Evolutionary conservation across 2,797 vertebrate species (phyloP), one percentile per base, ranked within the genome.

Genomic region (Epinephelus awoara): DNA sequence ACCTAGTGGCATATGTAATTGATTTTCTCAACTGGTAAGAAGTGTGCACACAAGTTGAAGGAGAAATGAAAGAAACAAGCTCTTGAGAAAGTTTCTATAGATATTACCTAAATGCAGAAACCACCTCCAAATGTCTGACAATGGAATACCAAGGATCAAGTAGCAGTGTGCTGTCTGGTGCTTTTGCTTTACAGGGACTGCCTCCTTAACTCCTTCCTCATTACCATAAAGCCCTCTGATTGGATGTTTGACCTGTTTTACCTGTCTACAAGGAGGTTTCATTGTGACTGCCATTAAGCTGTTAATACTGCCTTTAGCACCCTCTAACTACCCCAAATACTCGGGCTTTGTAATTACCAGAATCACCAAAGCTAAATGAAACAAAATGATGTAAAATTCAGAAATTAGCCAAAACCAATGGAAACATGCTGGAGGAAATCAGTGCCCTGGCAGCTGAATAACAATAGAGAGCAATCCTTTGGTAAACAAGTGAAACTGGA

Each of bases 231-330:
- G 25, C 54, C 8, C 10, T 83, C 63, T 57, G 58, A 85, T 76
- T 90, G 89, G 88, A 49, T 9, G 40, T 14, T 18, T 34, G 14
- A 84, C 85, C 80, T 57, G 85, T 78, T 78, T 67, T 64, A 85
- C 75, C 66, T 75, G 85, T 85, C 89, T 38, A 27, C 56, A 27
- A 55, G n/a, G 25, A 25, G 25, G 38, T 85, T 49, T 55, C 65
- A 42, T 29, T 66, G 27, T 62, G 19, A 27, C 11, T 40, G 34
- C 38, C 47, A 57, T 57, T 80, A 46, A 83, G 58, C 15, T 79
- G 27, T 38, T 54, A 46, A 27, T 12, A 38, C 18, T 14, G 6
- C 19, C 19, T 63, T 29, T 47, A 23, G 64, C 58, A 49, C 6
- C n/a, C 3, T 65, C n/a, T 3, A 21, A 44, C 11, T 47, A 27